Percentiles rank a stretch among this genome's conserved stretches.
Evolutionary conservation across 2,797 vertebrate genomes (phyloP).

Genomic region (Basileuterus tristriatus): DNA sequence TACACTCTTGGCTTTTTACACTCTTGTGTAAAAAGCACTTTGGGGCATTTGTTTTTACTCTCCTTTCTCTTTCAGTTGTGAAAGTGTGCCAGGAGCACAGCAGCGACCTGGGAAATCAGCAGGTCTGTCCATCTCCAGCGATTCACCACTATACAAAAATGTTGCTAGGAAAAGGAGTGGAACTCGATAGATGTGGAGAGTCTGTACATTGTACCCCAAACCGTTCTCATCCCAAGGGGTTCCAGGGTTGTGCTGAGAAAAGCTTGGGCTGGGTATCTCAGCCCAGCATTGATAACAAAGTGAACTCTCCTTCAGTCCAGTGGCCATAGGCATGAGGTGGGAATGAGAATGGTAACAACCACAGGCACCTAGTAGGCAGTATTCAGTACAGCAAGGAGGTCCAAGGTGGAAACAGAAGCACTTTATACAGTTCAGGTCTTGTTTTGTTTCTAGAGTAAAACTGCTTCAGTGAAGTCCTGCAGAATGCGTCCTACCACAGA

Average conservation of each 20-base stretch:
- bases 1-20: neutral
- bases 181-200: neutral
- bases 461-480: neutral
- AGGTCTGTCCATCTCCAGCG: neutral
- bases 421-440: neutral
- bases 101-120: neutral
- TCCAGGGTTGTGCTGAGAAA: neutral
- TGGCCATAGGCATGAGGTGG: accelerated
- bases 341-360: accelerated
- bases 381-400: neutral
- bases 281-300: neutral
- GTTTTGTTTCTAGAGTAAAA: neutral
- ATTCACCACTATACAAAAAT: neutral
- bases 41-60: neutral
- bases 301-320: neutral
- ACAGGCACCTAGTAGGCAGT: neutral
- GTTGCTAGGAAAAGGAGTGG: neutral
- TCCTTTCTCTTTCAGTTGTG: neutral
- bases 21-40: neutral
- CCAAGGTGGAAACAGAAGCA: neutral
- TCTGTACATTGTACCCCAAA: neutral
- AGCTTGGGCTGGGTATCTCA: neutral
- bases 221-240: accelerated
- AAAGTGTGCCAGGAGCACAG: neutral
- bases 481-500: neutral